Conservation (phyloP, 2,888 invertebrate genomes). For the Spodoptera exigua region DNA sequence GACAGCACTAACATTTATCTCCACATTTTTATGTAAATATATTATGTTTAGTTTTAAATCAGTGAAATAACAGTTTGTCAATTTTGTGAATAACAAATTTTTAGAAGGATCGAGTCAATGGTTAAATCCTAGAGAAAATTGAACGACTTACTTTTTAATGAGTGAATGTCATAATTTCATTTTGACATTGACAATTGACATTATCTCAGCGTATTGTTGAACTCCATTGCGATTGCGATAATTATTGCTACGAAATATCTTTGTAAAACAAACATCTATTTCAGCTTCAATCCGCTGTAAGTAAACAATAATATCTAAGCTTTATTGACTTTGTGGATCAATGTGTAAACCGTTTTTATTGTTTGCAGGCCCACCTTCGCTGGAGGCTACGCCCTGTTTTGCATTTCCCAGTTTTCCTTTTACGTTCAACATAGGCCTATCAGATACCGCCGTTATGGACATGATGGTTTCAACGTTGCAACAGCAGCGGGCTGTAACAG, state of each 20-base stretch:
- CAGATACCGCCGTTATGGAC: slow-evolving; percentile 96
- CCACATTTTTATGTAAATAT: no score
- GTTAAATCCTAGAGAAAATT: not conserved
- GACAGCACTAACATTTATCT: no score
- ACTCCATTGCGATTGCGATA: not conserved
- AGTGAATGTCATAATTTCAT: not conserved
- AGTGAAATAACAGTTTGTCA: no score
- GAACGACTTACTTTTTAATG: not conserved
- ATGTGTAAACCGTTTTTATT: slow-evolving; percentile 17
- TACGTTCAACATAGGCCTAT: slow-evolving; percentile 94
- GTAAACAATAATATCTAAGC: slow-evolving; percentile 18
- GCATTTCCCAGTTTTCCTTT: slow-evolving; percentile 73
- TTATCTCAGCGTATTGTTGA: slow-evolving; percentile 7
- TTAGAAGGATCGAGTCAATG: not conserved
- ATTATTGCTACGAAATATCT: slow-evolving; percentile 18
- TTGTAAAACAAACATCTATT: slow-evolving; percentile 15
- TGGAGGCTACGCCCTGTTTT: slow-evolving; percentile 85
- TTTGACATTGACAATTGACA: slow-evolving; percentile 15
- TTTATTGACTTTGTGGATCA: not conserved
- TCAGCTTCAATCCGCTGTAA: slow-evolving; percentile 25
- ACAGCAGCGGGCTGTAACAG: slow-evolving; percentile 97
- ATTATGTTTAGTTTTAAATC: no score
- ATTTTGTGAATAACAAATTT: no score
- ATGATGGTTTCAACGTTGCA: slow-evolving; percentile 98
- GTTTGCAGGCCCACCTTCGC: slow-evolving; percentile 58